Evolutionary conservation across 2,797 vertebrate genomes (phyloP).

Genomic region (Tragopan temminckii): DNA sequence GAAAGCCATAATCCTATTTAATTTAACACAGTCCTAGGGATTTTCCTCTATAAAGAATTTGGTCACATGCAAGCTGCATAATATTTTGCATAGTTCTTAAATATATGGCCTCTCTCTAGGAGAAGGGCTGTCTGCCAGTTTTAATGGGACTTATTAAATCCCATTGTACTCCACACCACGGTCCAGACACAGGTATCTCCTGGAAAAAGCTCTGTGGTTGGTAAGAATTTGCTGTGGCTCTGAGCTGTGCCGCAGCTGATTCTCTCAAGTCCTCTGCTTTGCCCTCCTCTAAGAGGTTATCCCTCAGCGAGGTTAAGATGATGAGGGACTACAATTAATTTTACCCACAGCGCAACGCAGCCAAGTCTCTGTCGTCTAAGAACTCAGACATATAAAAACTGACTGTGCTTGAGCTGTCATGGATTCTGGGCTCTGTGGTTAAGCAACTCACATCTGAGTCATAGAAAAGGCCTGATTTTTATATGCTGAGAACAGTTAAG

Average conservation of each 20-base stretch:
- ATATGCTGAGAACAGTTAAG: not conserved
- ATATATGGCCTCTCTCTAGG: conserved; percentile 20
- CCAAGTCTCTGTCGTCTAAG: conserved; percentile 24
- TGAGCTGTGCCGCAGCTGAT: not conserved
- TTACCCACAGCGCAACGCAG: not conserved
- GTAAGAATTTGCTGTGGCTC: not conserved
- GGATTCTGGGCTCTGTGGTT: conserved; percentile 15
- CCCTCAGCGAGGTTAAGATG: conserved; percentile 16
- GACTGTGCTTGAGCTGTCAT: not conserved
- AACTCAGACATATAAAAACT: not conserved
- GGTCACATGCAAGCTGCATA: conserved; percentile 58
- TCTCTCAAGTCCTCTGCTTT: not conserved
- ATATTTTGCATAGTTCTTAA: conserved; percentile 63
- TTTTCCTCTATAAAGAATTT: conserved; percentile 65
- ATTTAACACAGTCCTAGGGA: conserved; percentile 71
- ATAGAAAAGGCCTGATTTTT: not conserved
- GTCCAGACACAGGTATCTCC: conserved; percentile 38
- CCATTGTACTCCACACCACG: not conserved
- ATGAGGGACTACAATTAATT: conserved; percentile 10
- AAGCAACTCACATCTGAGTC: not conserved
- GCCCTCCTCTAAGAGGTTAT: not conserved
- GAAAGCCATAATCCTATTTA: conserved; percentile 74
- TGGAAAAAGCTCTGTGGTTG: conserved; percentile 8
- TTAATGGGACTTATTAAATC: conserved; percentile 49
- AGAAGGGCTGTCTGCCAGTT: conserved; percentile 29